These are phyloP conservation scores for Drosophila arawakana DNA, from an alignment of 1,140 invertebrate species.

Conservation along the genomic window DNA sequence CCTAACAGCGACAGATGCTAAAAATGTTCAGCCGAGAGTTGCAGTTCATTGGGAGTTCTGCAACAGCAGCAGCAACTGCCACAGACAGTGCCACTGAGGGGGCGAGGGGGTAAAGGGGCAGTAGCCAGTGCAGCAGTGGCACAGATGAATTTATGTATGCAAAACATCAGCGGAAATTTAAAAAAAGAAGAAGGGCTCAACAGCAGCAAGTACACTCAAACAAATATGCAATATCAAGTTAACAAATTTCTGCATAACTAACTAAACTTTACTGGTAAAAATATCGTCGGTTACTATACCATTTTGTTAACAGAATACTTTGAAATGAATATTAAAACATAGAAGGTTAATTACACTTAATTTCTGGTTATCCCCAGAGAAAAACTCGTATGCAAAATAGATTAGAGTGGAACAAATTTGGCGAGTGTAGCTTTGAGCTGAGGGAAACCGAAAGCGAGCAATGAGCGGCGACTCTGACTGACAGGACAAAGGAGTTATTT, in stretches of 20 bases:
- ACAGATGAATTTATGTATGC: constrained; percentile 81
- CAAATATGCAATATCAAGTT: too few species aligned
- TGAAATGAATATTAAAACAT: too few species aligned
- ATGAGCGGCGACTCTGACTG: constrained; percentile 57
- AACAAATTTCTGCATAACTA: too few species aligned
- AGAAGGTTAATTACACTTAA: too few species aligned
- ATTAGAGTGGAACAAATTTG: too few species aligned
- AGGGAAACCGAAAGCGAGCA: constrained; percentile 70
- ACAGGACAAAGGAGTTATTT: constrained; percentile 81
- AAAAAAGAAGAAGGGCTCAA: not conserved
- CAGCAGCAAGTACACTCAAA: too few species aligned
- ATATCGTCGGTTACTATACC: too few species aligned
- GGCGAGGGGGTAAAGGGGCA: constrained; percentile 15
- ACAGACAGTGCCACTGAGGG: constrained; percentile 23
- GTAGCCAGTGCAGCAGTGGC: constrained; percentile 48
- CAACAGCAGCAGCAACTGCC: constrained; percentile 24
- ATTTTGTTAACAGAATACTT: too few species aligned
- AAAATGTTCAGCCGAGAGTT: constrained; percentile 42
- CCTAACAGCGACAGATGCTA: constrained; percentile 78
- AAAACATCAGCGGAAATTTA: constrained; percentile 46
- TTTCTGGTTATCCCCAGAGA: too few species aligned
- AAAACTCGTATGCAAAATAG: too few species aligned
- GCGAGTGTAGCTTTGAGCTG: constrained; percentile 1
- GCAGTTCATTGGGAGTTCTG: constrained; percentile 35
- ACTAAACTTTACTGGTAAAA: too few species aligned